phyloP scores from a whole-genome alignment of 2,797 vertebrate species.

The Esox lucius region DNA sequence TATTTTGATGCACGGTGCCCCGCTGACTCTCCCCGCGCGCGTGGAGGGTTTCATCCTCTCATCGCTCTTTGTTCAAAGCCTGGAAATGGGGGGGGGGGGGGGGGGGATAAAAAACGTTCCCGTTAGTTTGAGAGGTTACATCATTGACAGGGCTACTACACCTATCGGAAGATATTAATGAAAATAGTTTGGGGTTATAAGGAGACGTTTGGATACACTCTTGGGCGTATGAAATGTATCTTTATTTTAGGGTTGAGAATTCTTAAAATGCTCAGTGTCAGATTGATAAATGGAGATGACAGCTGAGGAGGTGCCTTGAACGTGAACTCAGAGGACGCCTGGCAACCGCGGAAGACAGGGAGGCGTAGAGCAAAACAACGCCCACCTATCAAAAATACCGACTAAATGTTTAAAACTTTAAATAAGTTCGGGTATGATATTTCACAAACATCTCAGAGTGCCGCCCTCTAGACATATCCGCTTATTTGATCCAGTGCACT shows the following conservation, averaged over 20 bases:
- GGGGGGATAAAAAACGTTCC: constrained; percentile 55
- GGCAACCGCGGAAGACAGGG: constrained; percentile 48
- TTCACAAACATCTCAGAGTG: not conserved
- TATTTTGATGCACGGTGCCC: constrained; percentile 77
- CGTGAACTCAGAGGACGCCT: constrained; percentile 70
- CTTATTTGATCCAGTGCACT: not conserved
- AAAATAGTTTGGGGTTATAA: constrained; percentile 52
- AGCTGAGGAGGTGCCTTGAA: constrained; percentile 72
- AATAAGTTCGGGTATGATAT: too few species aligned
- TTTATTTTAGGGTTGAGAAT: constrained; percentile 64
- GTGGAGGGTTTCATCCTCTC: constrained; percentile 68
- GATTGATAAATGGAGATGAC: constrained; percentile 70
- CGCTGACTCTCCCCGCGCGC: constrained; percentile 65
- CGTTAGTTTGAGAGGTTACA: constrained; percentile 70
- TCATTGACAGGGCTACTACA: constrained; percentile 54
- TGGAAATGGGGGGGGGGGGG: constrained; percentile 4
- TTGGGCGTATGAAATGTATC: constrained; percentile 57
- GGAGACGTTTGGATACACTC: constrained; percentile 35
- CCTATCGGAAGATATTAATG: constrained; percentile 68
- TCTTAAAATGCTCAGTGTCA: constrained; percentile 66
- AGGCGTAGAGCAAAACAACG: not conserved
- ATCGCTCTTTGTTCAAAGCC: constrained; percentile 72
- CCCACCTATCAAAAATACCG: not conserved
- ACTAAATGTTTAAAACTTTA: not conserved
- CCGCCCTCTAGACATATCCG: not conserved